Percentiles rank a stretch among this genome's conserved stretches.
phyloP scores from a whole-genome alignment of 2,888 invertebrate species.

The Ryuthela nishihirai region DNA sequence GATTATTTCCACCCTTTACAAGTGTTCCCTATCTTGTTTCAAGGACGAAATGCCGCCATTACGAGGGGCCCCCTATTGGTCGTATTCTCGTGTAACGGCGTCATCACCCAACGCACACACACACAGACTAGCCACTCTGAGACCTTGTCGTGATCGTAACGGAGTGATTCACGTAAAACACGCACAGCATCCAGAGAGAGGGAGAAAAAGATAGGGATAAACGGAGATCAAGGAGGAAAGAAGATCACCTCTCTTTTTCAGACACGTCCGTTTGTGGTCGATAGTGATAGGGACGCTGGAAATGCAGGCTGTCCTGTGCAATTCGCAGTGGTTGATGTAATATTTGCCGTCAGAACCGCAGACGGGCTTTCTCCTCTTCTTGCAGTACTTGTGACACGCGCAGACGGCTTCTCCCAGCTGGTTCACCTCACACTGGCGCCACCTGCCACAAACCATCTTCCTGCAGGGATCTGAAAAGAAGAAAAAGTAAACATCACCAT shows the following conservation, averaged over 20 bases:
- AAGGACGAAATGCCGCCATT: too few relatives aligned
- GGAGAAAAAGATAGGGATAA: too few relatives aligned
- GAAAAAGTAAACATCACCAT: neutral
- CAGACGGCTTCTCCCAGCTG: constrained; percentile 57
- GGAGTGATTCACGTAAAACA: too few relatives aligned
- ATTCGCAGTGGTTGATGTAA: constrained; percentile 65
- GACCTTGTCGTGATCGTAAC: too few relatives aligned
- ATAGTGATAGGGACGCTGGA: constrained; percentile 57
- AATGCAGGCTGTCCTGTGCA: constrained; percentile 62
- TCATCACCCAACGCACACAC: too few relatives aligned
- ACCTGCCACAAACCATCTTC: constrained; percentile 62
- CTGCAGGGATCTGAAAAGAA: constrained; percentile 60
- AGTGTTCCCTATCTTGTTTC: too few relatives aligned
- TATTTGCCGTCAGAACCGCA: constrained; percentile 65
- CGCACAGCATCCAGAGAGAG: too few relatives aligned
- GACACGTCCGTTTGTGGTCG: constrained; percentile 51
- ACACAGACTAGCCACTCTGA: too few relatives aligned
- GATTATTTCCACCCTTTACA: too few relatives aligned
- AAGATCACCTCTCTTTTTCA: constrained; percentile 32
- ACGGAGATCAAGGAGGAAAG: too few relatives aligned
- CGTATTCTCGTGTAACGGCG: too few relatives aligned
- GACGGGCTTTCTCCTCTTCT: constrained; percentile 56
- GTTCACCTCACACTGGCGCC: constrained; percentile 60
- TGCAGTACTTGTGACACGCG: constrained; percentile 56
- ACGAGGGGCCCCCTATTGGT: too few relatives aligned